These are phyloP conservation scores for Nematostella vectensis DNA, from an alignment of 92 coral and sea anemone species.

Conservation along the genomic window DNA sequence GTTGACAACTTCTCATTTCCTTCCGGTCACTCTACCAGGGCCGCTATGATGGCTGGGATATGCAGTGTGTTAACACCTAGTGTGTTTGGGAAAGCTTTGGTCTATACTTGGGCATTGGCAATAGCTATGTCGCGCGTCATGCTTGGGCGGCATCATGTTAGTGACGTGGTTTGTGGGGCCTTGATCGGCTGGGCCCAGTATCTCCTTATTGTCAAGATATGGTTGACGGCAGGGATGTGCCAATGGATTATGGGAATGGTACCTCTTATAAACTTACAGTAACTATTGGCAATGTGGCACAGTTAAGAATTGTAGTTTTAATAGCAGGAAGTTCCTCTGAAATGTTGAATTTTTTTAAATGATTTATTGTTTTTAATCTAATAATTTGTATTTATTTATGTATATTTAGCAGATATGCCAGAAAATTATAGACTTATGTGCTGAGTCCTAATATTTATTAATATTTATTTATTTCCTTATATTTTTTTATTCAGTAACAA, in stretches of 20 bases:
- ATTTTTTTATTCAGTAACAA: no score
- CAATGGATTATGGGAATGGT: conserved; percentile 22
- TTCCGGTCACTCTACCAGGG: conserved; percentile 85
- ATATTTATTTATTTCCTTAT: no score
- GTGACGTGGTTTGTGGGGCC: conserved; percentile 76
- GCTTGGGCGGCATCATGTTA: conserved; percentile 88
- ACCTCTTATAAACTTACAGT: conserved; percentile 11
- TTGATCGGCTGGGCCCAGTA: conserved; percentile 66
- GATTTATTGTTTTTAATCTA: no score
- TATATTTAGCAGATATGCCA: no score
- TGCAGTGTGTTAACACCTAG: conserved; percentile 30
- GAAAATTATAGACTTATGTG: no score
- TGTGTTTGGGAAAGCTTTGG: conserved; percentile 23
- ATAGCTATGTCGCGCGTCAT: conserved; percentile 78
- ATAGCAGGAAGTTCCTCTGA: no score
- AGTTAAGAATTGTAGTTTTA: no score
- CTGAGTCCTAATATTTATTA: no score
- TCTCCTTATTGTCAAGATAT: conserved; percentile 33
- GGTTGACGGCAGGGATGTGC: conserved; percentile 54
- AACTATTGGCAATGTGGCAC: no score
- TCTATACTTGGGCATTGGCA: conserved; percentile 64
- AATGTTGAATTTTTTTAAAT: no score
- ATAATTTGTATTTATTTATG: no score
- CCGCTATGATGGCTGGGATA: conserved; percentile 82
- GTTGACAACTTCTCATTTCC: conserved; percentile 92